phyloP scores from a whole-genome alignment of 2,797 vertebrate genomes.

The Sebastes vulpes region DNA sequence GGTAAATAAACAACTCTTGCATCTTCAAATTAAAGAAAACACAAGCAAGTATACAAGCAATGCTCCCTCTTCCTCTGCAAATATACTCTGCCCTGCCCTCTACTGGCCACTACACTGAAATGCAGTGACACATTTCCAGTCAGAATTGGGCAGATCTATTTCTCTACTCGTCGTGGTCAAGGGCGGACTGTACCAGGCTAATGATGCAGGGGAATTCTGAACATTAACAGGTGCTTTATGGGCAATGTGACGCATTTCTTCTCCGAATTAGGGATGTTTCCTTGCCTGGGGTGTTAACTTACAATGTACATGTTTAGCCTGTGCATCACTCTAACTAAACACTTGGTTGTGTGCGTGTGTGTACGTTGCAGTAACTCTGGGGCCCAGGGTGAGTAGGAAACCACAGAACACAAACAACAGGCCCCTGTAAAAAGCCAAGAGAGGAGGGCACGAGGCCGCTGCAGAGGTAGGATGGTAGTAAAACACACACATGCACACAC shows the following conservation, averaged over 20 bases:
- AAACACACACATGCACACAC: constrained; percentile 50
- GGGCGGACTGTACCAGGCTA: constrained; percentile 10
- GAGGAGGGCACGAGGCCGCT: constrained; percentile 57
- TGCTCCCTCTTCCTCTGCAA: background rate
- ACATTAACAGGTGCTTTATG: constrained; percentile 71
- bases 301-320: constrained; percentile 65
- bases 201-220: constrained; percentile 51
- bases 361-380: constrained; percentile 45
- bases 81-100: constrained; percentile 64
- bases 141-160: background rate
- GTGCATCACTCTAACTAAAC: constrained; percentile 73
- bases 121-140: constrained; percentile 4
- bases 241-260: constrained; percentile 54
- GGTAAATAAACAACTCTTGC: constrained; percentile 82
- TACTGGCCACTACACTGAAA: constrained; percentile 61
- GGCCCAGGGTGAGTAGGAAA: constrained; percentile 66
- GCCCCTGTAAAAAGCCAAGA: constrained; percentile 50
- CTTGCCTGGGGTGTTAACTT: constrained; percentile 59
- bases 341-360: constrained; percentile 28
- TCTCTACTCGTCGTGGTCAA: background rate
- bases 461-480: constrained; percentile 61
- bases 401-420: constrained; percentile 73
- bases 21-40: constrained; percentile 82
- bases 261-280: constrained; percentile 58
- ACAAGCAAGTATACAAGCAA: constrained; percentile 57